phyloP scores from a whole-genome alignment of 1,140 invertebrate species.

The Coenobita brevimanus region DNA sequence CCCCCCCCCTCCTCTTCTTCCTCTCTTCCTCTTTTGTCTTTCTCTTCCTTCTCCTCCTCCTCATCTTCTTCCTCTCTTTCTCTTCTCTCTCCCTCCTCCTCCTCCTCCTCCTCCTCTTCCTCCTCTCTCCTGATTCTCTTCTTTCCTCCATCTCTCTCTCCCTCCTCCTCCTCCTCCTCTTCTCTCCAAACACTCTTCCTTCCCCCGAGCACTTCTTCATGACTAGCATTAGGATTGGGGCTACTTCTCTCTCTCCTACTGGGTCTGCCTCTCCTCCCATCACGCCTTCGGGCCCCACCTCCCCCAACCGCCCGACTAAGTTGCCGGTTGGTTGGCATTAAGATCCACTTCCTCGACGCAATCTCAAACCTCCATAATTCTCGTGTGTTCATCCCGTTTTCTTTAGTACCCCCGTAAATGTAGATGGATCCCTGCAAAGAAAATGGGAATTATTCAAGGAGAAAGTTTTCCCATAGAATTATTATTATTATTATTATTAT shows the following conservation, averaged over 20 bases:
- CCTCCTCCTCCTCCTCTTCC: not conserved
- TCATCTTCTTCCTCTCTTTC: not conserved
- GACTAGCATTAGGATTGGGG: not conserved
- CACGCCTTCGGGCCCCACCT: not conserved
- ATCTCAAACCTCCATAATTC: constrained; percentile 40
- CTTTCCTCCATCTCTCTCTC: not conserved
- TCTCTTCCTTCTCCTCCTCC: constrained; percentile 14
- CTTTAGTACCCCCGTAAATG: constrained; percentile 44
- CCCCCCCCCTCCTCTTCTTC: constrained; percentile 9
- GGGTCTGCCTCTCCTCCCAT: not conserved
- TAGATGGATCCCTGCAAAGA: constrained; percentile 33
- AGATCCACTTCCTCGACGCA: constrained; percentile 16
- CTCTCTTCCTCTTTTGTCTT: not conserved
- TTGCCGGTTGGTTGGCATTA: constrained; percentile 10
- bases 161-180: not conserved
- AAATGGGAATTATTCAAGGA: too few species aligned
- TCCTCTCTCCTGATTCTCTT: not conserved
- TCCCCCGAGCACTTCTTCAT: not conserved
- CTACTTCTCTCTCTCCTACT: constrained; percentile 23
- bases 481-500: too few species aligned
- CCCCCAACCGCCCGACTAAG: not conserved
- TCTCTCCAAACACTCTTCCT: not conserved
- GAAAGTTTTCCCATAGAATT: too few species aligned
- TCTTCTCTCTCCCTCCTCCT: constrained; percentile 9
- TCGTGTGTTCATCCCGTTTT: constrained; percentile 21